Conservation (phyloP, 2,113 vertebrate genomes). For the Trichomycterus rosablanca region DNA sequence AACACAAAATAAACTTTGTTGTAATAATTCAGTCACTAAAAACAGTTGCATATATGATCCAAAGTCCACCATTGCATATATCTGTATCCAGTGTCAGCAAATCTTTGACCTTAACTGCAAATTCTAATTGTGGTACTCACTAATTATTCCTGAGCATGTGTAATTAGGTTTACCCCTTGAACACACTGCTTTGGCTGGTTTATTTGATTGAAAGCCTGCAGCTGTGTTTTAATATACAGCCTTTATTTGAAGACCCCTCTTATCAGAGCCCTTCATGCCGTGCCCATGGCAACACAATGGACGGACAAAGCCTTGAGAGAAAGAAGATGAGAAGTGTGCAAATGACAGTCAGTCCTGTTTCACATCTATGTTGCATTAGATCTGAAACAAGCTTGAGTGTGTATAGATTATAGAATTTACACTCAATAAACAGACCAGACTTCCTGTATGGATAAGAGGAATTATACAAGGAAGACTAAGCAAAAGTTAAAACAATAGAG, state of each 20-base stretch:
- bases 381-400: not conserved
- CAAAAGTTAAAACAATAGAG: not conserved
- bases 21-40: too few species aligned
- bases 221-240: constrained; percentile 52
- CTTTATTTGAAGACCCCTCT: constrained; percentile 57
- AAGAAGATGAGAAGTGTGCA: constrained; percentile 22
- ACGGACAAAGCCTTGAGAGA: constrained; percentile 37
- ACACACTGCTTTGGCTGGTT: constrained; percentile 2
- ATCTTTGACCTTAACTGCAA: too few species aligned
- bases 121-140: too few species aligned
- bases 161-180: too few species aligned
- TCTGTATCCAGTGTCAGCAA: too few species aligned
- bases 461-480: not conserved
- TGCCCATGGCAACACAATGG: constrained; percentile 58
- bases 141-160: too few species aligned
- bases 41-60: too few species aligned
- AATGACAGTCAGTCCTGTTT: constrained; percentile 29
- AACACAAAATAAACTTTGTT: too few species aligned
- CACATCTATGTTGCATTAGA: too few species aligned
- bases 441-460: not conserved
- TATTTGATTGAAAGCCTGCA: constrained; percentile 57
- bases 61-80: too few species aligned
- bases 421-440: not conserved
- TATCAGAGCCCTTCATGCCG: constrained; percentile 63
- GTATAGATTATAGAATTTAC: not conserved